These are phyloP conservation scores for Lagria hirta DNA, from an alignment of 2,888 invertebrate genomes.

Conservation along the genomic window DNA sequence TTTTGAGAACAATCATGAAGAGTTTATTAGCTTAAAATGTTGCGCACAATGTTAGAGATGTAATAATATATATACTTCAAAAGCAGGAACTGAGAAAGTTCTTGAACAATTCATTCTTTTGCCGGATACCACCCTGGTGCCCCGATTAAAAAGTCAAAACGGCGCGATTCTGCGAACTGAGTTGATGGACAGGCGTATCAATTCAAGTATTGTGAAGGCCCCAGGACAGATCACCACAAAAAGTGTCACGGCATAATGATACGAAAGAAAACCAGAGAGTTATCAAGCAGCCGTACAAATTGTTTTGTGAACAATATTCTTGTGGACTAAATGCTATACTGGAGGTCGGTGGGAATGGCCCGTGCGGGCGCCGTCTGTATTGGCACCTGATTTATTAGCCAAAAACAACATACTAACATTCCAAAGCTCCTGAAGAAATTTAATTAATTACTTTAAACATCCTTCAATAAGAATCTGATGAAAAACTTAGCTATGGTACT, in stretches of 20 bases:
- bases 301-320: slow-evolving; percentile 3
- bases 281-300: slow-evolving; percentile 10
- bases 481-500: slow-evolving; percentile 54
- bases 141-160: slow-evolving; percentile 11
- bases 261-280: slow-evolving; percentile 4
- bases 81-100: too few species aligned
- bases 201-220: slow-evolving; percentile 19
- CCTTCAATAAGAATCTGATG: slow-evolving; percentile 52
- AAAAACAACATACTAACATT: slow-evolving; percentile 53
- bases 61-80: too few species aligned
- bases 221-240: slow-evolving; percentile 4
- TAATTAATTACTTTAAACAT: slow-evolving; percentile 57
- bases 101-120: too few species aligned
- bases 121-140: background rate
- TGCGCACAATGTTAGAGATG: too few species aligned
- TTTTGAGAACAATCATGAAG: too few species aligned
- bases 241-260: slow-evolving; percentile 7
- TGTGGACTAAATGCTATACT: slow-evolving; percentile 31
- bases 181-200: slow-evolving; percentile 51
- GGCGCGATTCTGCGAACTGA: slow-evolving; percentile 43
- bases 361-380: slow-evolving; percentile 50
- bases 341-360: slow-evolving; percentile 44
- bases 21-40: too few species aligned
- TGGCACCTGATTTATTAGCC: slow-evolving; percentile 53
- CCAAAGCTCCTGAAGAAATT: slow-evolving; percentile 52